Percentiles rank a stretch among this genome's conserved stretches.
Evolutionary conservation across 2,888 invertebrate genomes (phyloP).

Genomic region (Parascotia fuliginaria): DNA sequence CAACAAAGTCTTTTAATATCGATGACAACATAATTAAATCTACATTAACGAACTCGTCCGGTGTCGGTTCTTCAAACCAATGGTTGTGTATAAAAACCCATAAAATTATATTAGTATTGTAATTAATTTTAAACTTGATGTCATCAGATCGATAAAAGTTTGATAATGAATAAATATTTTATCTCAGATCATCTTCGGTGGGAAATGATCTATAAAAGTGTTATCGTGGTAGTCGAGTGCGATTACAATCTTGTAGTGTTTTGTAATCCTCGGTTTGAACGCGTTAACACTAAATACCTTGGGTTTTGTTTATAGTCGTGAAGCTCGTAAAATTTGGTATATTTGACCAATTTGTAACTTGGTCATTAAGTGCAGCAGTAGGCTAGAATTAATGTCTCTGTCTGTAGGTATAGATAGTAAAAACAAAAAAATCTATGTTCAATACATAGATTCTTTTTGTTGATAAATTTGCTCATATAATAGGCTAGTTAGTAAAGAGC

Average conservation of each 20-base stretch:
- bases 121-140: constrained; percentile 14
- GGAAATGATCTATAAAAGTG: constrained; percentile 22
- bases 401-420: too few relatives aligned
- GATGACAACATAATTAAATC: constrained; percentile 18
- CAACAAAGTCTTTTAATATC: constrained; percentile 6
- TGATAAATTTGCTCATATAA: too few relatives aligned
- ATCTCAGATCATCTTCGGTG: constrained; percentile 16
- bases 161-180: constrained; percentile 7
- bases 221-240: not conserved
- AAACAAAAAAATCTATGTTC: too few relatives aligned
- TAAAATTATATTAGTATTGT: constrained; percentile 21
- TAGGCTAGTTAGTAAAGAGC: too few relatives aligned
- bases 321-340: not conserved
- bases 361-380: not conserved
- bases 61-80: constrained; percentile 1
- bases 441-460: too few relatives aligned
- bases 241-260: constrained; percentile 6
- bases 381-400: not conserved
- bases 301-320: not conserved
- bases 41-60: constrained; percentile 16
- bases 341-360: not conserved
- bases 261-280: not conserved
- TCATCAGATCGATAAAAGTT: constrained; percentile 4
- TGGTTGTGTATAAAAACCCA: constrained; percentile 13
- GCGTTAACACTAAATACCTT: not conserved